Evolutionary conservation across 2,113 vertebrate species (phyloP).

Genomic region (Istiophorus platypterus): DNA sequence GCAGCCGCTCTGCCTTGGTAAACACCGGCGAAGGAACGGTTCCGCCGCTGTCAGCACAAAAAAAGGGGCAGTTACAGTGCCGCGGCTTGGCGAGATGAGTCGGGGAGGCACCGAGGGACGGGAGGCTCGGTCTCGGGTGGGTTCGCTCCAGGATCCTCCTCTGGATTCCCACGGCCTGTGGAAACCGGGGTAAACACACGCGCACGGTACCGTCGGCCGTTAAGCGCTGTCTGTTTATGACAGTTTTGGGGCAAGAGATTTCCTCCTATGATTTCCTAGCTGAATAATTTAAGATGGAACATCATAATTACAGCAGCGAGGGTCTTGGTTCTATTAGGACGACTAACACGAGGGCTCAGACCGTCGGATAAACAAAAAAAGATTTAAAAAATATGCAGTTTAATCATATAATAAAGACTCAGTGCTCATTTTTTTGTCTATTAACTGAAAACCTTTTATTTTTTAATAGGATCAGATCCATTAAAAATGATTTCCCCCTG

Average conservation of each 20-base stretch:
- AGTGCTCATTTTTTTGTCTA: too few species aligned
- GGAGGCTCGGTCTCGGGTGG: conserved; percentile 19
- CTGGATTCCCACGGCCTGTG: conserved; percentile 16
- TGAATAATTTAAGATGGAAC: conserved; percentile 13
- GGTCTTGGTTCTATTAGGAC: neutral
- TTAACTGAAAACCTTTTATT: neutral
- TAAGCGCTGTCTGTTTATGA: neutral
- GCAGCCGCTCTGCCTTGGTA: neutral
- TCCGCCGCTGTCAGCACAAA: conserved; percentile 40
- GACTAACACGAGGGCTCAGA: too few species aligned
- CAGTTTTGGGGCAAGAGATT: neutral
- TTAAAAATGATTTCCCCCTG: neutral
- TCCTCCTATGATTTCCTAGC: neutral
- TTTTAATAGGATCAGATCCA: neutral
- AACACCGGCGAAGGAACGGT: neutral
- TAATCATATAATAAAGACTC: too few species aligned
- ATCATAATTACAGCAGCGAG: neutral
- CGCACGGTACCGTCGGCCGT: neutral
- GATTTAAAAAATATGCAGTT: neutral
- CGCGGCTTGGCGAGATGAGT: conserved; percentile 23
- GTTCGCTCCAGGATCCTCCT: conserved; percentile 18
- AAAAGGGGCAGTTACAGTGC: conserved; percentile 38
- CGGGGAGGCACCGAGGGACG: conserved; percentile 17
- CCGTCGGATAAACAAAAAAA: neutral
- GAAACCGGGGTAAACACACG: neutral